Evolutionary conservation across 1,140 invertebrate genomes (phyloP).

Genomic region (Cyclargus thomasi): DNA sequence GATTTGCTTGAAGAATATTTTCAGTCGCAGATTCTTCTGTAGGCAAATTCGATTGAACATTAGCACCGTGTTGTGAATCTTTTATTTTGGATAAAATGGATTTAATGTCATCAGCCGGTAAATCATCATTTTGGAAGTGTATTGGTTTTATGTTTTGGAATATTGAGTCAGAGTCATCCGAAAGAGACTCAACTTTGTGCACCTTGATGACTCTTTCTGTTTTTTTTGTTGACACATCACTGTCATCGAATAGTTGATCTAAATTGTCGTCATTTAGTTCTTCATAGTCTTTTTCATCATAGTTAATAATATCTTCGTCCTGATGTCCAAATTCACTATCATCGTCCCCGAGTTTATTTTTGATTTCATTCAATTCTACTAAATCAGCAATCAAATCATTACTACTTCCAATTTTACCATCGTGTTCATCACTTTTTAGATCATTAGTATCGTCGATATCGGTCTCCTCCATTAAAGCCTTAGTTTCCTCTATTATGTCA

Average conservation of each 20-base stretch:
- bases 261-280: conserved; percentile 34
- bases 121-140: conserved; percentile 38
- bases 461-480: conserved; percentile 29
- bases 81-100: conserved; percentile 5
- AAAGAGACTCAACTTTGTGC: conserved; percentile 22
- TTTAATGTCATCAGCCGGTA: conserved; percentile 28
- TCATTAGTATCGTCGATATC: neutral
- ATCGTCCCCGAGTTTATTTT: conserved; percentile 39
- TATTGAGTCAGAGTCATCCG: conserved; percentile 18
- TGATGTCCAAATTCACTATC: conserved; percentile 25
- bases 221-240: conserved; percentile 15
- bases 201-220: conserved; percentile 19
- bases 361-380: conserved; percentile 39
- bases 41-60: conserved; percentile 1
- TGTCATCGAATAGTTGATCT: conserved; percentile 28
- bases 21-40: conserved; percentile 1
- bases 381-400: conserved; percentile 44
- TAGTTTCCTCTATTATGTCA: conserved; percentile 29
- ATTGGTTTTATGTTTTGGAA: conserved; percentile 28
- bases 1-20: neutral
- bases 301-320: conserved; percentile 21
- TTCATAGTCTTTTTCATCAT: conserved; percentile 36
- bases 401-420: conserved; percentile 33
- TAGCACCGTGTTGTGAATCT: neutral
- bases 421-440: conserved; percentile 26